These are phyloP conservation scores for Dolichoris vasculosae DNA, from an alignment of 1,140 invertebrate species.

Conservation along the genomic window DNA sequence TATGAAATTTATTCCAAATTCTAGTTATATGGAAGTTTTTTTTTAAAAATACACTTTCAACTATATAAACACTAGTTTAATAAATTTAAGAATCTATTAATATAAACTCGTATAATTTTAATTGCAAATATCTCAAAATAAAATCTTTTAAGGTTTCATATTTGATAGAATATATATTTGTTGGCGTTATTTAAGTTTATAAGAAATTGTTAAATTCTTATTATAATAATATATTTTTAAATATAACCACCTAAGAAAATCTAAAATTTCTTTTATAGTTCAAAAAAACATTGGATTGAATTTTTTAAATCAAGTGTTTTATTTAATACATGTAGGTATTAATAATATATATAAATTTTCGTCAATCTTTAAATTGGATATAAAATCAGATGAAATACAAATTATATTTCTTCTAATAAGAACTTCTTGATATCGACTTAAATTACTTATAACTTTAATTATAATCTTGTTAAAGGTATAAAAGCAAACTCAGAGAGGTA, in stretches of 20 bases:
- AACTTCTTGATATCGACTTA: neutral
- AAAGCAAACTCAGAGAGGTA: neutral
- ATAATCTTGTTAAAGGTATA: neutral
- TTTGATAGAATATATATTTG: too few species aligned
- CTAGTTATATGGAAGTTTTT: too few species aligned
- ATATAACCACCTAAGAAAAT: neutral
- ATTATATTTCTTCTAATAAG: neutral
- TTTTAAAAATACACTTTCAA: too few species aligned
- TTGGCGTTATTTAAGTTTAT: neutral
- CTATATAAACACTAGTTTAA: neutral
- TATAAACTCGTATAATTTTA: neutral
- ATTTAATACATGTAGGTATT: neutral
- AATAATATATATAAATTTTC: neutral
- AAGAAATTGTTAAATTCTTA: neutral
- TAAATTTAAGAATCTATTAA: neutral
- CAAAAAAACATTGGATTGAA: neutral
- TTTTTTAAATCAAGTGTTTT: neutral
- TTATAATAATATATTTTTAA: neutral
- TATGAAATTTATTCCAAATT: too few species aligned
- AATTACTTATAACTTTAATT: neutral
- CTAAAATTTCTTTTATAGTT: neutral
- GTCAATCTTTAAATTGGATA: neutral
- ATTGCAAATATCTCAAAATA: neutral
- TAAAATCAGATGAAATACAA: too few species aligned
- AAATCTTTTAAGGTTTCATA: neutral